Evolutionary conservation across 2,797 vertebrate species (phyloP).

Genomic region (Nothura maculosa): DNA sequence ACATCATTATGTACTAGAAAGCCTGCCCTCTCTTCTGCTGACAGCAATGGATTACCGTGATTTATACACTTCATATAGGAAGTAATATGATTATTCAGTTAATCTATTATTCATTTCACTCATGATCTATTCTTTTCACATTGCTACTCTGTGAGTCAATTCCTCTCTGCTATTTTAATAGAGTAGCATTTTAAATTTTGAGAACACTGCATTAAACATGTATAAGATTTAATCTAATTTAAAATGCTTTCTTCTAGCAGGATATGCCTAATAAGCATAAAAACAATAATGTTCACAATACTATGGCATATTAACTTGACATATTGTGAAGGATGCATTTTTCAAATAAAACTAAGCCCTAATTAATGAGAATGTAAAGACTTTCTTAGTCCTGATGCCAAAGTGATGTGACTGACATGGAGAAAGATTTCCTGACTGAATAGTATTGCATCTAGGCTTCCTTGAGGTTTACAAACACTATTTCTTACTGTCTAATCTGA

Average conservation of each 20-base stretch:
- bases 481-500: not conserved
- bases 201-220: slow-evolving; percentile 85
- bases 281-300: slow-evolving; percentile 53
- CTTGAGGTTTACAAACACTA: not conserved
- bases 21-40: slow-evolving; percentile 48
- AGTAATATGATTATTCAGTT: slow-evolving; percentile 79
- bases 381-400: not conserved
- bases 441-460: not conserved
- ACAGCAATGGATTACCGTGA: slow-evolving; percentile 62
- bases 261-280: slow-evolving; percentile 72
- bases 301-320: slow-evolving; percentile 45
- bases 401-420: not conserved
- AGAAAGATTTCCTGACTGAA: not conserved
- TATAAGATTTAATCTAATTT: slow-evolving; percentile 84
- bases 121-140: slow-evolving; percentile 76
- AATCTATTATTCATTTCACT: slow-evolving; percentile 85
- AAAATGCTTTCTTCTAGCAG: slow-evolving; percentile 70
- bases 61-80: slow-evolving; percentile 79
- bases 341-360: slow-evolving; percentile 44
- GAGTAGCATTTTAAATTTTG: slow-evolving; percentile 79
- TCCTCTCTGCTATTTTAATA: slow-evolving; percentile 79
- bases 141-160: slow-evolving; percentile 71
- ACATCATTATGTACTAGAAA: not conserved
- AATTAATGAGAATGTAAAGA: slow-evolving; percentile 60
- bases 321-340: slow-evolving; percentile 13